Evolutionary conservation across 2,888 invertebrate genomes (phyloP).

Genomic region (Monoplex corrugatus): DNA sequence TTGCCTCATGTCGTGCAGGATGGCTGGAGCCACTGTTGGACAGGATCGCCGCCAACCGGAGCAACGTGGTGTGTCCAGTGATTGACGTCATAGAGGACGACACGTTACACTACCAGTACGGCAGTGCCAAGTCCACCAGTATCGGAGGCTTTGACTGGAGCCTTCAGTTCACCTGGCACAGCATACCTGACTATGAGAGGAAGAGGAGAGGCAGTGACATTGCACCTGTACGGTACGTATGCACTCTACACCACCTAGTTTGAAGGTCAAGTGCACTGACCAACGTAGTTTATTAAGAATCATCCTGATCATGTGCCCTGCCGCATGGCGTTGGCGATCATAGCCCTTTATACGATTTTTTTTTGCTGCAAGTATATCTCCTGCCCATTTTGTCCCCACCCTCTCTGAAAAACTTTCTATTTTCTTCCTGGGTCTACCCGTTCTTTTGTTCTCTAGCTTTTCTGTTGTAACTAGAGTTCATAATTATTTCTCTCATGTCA

Average conservation of each 20-base stretch:
- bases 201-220: slow-evolving; percentile 71
- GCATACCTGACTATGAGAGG: slow-evolving; percentile 90
- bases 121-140: slow-evolving; percentile 78
- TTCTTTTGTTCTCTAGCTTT: no score
- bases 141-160: slow-evolving; percentile 87
- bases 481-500: no score
- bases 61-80: slow-evolving; percentile 81
- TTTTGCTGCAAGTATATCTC: no score
- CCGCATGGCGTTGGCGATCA: no score
- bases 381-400: no score
- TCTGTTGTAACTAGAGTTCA: no score
- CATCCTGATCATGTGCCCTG: no score
- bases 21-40: slow-evolving; percentile 81
- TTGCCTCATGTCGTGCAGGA: slow-evolving; percentile 70
- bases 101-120: slow-evolving; percentile 80
- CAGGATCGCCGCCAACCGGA: slow-evolving; percentile 78
- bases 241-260: no score
- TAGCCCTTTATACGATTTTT: no score
- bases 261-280: background rate
- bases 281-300: no score
- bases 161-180: slow-evolving; percentile 97
- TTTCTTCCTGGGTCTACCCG: no score
- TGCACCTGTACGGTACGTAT: slow-evolving; percentile 77
- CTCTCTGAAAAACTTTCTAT: no score
- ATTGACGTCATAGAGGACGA: slow-evolving; percentile 82